phyloP scores from a whole-genome alignment of 2,797 vertebrate species.

The Bradypodion ventrale region DNA sequence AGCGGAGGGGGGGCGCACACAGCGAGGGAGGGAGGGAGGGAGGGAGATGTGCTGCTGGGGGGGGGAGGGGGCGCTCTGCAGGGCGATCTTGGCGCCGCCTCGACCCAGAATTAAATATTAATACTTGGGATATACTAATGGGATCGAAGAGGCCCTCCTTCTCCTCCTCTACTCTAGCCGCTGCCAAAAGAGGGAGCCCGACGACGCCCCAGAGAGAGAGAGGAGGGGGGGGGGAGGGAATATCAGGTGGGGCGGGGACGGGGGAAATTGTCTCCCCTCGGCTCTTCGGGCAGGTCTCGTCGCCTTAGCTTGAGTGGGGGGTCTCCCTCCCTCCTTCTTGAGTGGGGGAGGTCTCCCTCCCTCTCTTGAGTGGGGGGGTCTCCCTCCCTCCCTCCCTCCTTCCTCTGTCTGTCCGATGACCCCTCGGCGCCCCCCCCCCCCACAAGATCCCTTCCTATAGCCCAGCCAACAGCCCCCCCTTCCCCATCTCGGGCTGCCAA shows the following conservation, averaged over 20 bases:
- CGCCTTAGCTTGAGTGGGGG: not conserved
- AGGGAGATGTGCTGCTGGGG: not conserved
- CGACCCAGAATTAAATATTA: not conserved
- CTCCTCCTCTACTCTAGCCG: not conserved
- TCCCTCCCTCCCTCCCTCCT: not conserved
- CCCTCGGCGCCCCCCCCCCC: not conserved
- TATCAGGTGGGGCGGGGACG: not conserved
- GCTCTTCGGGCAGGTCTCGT: not conserved
- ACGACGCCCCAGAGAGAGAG: not conserved
- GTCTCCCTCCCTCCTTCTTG: not conserved
- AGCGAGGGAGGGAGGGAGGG: not conserved
- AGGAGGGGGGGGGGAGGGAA: no score
- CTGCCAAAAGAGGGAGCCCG: slow-evolving; percentile 9
- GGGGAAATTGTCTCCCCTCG: not conserved
- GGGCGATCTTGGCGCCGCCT: not conserved
- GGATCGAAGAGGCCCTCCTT: not conserved
- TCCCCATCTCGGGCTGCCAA: not conserved
- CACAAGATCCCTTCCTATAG: not conserved
- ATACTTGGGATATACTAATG: not conserved
- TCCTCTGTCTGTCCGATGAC: no score
- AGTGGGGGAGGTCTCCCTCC: slow-evolving; percentile 21
- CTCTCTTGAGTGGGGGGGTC: no score
- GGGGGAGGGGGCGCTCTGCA: not conserved
- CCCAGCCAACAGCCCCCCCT: not conserved
- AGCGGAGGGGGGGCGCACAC: not conserved